Evolutionary conservation across 2,888 invertebrate species (phyloP).

Genomic region (Drosophila meridiana): DNA sequence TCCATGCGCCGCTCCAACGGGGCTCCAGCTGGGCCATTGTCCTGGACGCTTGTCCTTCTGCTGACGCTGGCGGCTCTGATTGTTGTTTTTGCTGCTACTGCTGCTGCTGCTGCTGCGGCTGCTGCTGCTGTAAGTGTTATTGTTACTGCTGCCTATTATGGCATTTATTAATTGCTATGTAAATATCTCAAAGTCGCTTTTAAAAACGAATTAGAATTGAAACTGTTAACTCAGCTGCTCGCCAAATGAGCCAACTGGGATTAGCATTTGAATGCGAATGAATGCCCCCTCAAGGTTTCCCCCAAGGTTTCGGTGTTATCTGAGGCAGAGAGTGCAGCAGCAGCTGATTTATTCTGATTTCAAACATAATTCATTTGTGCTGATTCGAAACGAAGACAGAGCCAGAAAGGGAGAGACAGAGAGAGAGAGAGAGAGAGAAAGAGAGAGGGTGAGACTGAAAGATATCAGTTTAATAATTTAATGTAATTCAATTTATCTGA

Average conservation of each 20-base stretch:
- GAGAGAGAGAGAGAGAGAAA: not conserved
- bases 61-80: conserved; percentile 3
- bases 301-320: too few relatives aligned
- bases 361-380: not conserved
- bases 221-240: conserved; percentile 21
- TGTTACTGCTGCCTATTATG: conserved; percentile 51
- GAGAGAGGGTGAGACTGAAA: not conserved
- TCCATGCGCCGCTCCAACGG: conserved; percentile 17
- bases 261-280: conserved; percentile 10
- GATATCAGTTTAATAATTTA: not conserved
- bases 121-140: conserved; percentile 37
- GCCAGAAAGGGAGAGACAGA: not conserved
- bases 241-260: conserved; percentile 36
- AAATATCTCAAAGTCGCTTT: conserved; percentile 60
- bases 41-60: conserved; percentile 25
- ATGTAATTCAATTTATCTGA: not conserved
- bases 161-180: conserved; percentile 73
- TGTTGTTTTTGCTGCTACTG: conserved; percentile 19
- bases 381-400: not conserved
- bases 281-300: not conserved
- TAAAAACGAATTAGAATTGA: conserved; percentile 51
- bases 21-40: conserved; percentile 46
- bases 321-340: not conserved
- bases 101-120: conserved; percentile 23
- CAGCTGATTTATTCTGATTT: conserved; percentile 9